Conservation (phyloP, 2,797 vertebrate genomes). For the Falco peregrinus region DNA sequence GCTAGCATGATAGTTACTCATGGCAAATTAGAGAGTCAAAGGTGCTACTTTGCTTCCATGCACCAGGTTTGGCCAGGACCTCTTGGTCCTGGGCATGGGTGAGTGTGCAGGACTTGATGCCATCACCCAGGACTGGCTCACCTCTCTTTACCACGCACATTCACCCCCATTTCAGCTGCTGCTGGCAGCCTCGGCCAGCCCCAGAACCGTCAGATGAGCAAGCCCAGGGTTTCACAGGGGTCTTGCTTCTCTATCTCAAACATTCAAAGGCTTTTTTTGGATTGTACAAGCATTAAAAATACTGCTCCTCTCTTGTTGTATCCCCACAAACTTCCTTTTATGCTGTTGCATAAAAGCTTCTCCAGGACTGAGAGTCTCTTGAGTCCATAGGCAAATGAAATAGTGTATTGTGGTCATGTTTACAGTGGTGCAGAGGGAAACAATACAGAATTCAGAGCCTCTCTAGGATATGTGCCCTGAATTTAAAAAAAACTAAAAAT, state of each 20-base stretch:
- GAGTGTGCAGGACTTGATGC: rapidly evolving
- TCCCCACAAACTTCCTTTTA: background rate
- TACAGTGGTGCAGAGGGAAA: background rate
- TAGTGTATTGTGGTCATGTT: background rate
- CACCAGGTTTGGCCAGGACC: background rate
- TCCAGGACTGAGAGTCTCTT: background rate
- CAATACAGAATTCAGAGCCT: background rate
- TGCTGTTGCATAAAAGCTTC: background rate
- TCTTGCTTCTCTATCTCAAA: background rate
- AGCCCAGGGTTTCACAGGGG: background rate
- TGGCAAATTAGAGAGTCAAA: background rate
- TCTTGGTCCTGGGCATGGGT: rapidly evolving
- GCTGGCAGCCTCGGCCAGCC: background rate
- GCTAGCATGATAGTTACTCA: background rate
- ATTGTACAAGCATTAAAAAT: background rate
- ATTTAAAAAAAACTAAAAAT: background rate
- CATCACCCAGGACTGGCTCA: background rate
- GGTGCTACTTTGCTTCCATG: background rate
- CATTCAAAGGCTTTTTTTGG: background rate
- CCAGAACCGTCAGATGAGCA: background rate
- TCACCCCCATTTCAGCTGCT: background rate
- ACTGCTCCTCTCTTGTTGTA: background rate
- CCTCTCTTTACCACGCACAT: background rate
- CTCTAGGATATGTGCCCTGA: background rate
- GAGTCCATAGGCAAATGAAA: background rate